Conservation (phyloP, 2,797 vertebrate genomes). For the Microcaecilia unicolor region DNA sequence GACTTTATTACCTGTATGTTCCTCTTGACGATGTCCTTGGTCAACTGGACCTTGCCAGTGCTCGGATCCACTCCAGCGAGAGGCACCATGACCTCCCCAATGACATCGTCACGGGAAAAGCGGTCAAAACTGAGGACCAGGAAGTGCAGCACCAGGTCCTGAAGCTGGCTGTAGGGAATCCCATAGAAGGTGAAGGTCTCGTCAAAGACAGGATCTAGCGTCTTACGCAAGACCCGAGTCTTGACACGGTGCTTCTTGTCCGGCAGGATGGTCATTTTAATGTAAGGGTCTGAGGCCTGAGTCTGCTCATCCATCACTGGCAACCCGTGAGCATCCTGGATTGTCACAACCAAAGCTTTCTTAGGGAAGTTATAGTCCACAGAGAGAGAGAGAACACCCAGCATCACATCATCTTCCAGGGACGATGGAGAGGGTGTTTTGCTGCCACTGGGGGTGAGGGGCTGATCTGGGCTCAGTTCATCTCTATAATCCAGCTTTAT, state of each 20-base stretch:
- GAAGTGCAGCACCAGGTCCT: constrained; percentile 89
- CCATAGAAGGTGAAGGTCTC: constrained; percentile 98
- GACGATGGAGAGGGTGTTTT: constrained; percentile 78
- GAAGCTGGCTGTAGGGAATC: constrained; percentile 84
- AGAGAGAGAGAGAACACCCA: constrained; percentile 77
- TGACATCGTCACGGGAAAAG: constrained; percentile 87
- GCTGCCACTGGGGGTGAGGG: constrained; percentile 65
- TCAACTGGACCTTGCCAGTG: constrained; percentile 84
- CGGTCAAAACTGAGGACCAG: constrained; percentile 92
- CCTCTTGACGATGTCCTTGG: constrained; percentile 83
- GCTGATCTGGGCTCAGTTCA: constrained; percentile 65
- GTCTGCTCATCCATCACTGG: constrained; percentile 81
- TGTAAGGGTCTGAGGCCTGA: constrained; percentile 82
- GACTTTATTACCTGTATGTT: constrained; percentile 90
- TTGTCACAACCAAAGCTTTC: constrained; percentile 88
- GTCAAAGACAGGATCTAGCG: constrained; percentile 83
- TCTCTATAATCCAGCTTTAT: constrained; percentile 70
- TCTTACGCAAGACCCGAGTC: constrained; percentile 89
- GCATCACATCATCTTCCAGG: constrained; percentile 58
- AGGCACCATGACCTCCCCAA: constrained; percentile 88
- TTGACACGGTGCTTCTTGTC: constrained; percentile 94
- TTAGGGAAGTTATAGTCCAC: constrained; percentile 97
- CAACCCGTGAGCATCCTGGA: constrained; percentile 80
- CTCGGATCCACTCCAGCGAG: constrained; percentile 84
- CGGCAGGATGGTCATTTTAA: constrained; percentile 94